These are phyloP conservation scores for Pristionchus maxplancki DNA, from an alignment of 2,888 invertebrate species.

Conservation along the genomic window DNA sequence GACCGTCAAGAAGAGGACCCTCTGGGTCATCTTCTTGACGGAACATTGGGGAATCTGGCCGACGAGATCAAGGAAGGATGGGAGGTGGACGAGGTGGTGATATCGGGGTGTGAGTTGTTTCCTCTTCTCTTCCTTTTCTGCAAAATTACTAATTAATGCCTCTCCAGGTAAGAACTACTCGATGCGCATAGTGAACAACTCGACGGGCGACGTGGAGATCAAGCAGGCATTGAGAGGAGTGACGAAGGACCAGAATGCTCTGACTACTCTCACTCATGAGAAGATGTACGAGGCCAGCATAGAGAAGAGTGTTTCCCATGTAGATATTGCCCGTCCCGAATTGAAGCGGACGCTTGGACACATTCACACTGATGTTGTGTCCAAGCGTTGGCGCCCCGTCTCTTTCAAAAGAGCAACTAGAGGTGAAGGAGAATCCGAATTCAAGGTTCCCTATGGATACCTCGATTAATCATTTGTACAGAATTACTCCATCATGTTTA, in stretches of 20 bases:
- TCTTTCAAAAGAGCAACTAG: background rate
- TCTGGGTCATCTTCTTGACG: background rate
- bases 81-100: background rate
- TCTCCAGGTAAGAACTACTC: constrained; percentile 2
- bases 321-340: background rate
- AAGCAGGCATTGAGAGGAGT: background rate
- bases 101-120: background rate
- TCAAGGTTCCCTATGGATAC: background rate
- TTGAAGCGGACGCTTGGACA: background rate
- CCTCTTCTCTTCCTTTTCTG: no score
- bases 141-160: no score
- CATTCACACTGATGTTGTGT: background rate
- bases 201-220: background rate
- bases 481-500: background rate
- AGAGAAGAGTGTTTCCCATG: background rate
- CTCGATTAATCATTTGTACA: no score
- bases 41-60: background rate
- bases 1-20: background rate
- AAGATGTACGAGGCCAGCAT: background rate
- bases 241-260: background rate
- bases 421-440: background rate
- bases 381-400: background rate
- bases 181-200: background rate
- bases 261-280: background rate
- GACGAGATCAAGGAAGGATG: background rate